Base-by-base conservation (phyloP, 2,888 invertebrate species). In the Eilema sororculum region DNA sequence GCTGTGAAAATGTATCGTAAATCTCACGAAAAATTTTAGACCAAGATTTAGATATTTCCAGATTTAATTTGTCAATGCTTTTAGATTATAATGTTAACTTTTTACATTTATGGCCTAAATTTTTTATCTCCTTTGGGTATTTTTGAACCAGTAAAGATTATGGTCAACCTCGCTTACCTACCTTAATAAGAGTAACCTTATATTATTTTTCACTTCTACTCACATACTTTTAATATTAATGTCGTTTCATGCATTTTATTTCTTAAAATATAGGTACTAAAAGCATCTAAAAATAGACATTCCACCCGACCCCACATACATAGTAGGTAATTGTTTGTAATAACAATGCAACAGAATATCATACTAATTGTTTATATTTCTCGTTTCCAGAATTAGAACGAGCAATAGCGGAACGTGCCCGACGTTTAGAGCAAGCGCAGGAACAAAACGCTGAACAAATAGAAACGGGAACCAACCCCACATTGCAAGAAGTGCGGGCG, bases 391-490 rank as follows among this genome's bases (percentile, higher is more conserved):
- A 96, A 87, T 84, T 96, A 68, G 96, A 96, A 84, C 95, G 96
- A 81, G 96, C 96, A 59, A 96, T 96, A 87, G 96, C 96, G 0
- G 96, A 96, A 83, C 92, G 96, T 57, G 96, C 96, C 30, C 95
- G 95, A 60, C 91, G 96, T 59, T 83, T 96, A 67, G 96, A 96
- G 80, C 92, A 92, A 72, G 94, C 94, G 33, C 72, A 72, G 37
- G 94, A 94, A 73, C 90, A 90, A 67, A 84, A 77, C 25, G 75
- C 86, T 12, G 92, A 90, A 67, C 87, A 88, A 76, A 77, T 86
- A 5, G 94, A 92, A 68, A 82, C 93, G 5, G 95, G 93, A 22
- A 93, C 94, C 28, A 93, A 92, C 83, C 91, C 95, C 22, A 90
- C 94, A 66, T 86, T 95, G 84, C 93, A 91, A 72, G 90, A 94